Evolutionary conservation across 2,888 invertebrate genomes (phyloP), one percentile per base, ranked within the genome.

Genomic region (Euphydryas editha): DNA sequence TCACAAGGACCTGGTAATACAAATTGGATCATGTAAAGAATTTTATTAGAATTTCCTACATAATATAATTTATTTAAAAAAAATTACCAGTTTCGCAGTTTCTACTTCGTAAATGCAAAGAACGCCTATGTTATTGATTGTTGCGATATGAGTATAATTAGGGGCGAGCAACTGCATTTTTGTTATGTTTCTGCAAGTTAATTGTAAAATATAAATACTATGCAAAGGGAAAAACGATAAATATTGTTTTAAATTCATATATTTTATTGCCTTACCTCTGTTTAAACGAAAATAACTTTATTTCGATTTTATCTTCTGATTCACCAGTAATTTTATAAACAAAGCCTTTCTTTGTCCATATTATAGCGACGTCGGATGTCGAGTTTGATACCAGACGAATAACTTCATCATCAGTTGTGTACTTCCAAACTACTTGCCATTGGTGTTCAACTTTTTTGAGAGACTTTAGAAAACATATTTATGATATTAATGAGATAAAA

Each of bases 111-210:
- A 90, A 10, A 91, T 75, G 65, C 87, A 87, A 15, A 92, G 69
- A 2, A 81, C 76, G 0, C 86, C 85, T 0, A 61, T 42, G n/a
- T 80, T 71, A 67, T 85, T 84, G 36, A 92, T 81, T 1, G 84
- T 82, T 2, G 80, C 87, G 21, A 91, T 49, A 55, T 86, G 76
- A 5, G 76, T 75, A 69, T 77, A 83, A 17, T 85, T 83, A 0
- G 92, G 92, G 0, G 91, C 90, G 15, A 92, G 77, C 42, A 92
- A 65, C 69, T 90, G 90, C 7, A 90, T 80, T 69, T 84, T 87
- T 44, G 44, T 78, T 57, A 92, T 84, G 55, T 84, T 76, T 62
- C 92, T 92, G 75, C 42, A 84, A 21, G 5, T 11, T 13, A 46
- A 78, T 30, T 51, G 15, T n/a, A 5, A 51, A 21, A 24, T 8